Percentiles rank a stretch among this genome's conserved stretches.
Evolutionary conservation across 2,797 vertebrate genomes (phyloP).

Genomic region (Mormyrops boulengeri): DNA sequence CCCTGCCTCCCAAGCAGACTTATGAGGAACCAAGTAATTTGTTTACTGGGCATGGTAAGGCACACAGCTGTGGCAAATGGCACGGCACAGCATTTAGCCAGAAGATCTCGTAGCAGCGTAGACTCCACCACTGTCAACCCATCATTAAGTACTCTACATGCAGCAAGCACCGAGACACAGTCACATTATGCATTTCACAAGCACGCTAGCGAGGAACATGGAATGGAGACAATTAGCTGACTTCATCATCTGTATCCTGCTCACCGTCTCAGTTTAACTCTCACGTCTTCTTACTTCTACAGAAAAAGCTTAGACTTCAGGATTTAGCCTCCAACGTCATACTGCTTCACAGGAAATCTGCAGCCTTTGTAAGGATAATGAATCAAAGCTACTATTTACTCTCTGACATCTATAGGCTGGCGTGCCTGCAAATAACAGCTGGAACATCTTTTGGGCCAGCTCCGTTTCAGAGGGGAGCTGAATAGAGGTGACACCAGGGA

Average conservation of each 20-base stretch:
- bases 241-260: background rate
- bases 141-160: background rate
- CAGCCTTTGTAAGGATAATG: background rate
- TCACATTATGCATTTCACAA: background rate
- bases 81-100: slow-evolving; percentile 16
- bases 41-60: slow-evolving; percentile 27
- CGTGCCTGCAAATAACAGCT: background rate
- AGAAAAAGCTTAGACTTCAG: background rate
- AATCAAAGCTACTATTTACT: background rate
- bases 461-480: background rate
- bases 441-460: background rate
- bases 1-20: background rate
- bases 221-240: background rate
- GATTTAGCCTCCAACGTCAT: background rate
- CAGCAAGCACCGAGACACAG: background rate
- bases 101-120: slow-evolving; percentile 21
- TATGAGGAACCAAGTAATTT: slow-evolving; percentile 23
- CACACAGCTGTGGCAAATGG: slow-evolving; percentile 25
- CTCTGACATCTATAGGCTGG: background rate
- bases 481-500: background rate
- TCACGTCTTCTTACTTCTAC: background rate
- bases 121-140: background rate
- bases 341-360: background rate
- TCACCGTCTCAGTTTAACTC: background rate
- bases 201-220: background rate